A percentile compares a stretch with the other conserved stretches of the same genome.
phyloP scores from a whole-genome alignment of 2,113 vertebrate species.

The Cavia aperea region DNA sequence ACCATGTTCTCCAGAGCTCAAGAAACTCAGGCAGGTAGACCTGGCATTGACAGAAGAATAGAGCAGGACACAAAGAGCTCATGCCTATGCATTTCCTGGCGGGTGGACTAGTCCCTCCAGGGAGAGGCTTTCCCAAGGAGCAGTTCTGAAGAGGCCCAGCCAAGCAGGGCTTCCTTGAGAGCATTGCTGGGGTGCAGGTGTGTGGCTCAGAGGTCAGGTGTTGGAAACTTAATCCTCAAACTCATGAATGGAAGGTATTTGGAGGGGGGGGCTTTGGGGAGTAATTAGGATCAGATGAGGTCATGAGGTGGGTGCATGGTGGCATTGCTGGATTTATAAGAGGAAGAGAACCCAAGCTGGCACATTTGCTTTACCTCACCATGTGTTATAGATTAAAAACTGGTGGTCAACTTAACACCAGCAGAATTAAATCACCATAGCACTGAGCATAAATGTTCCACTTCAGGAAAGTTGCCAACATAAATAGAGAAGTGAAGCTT shows the following conservation, averaged over 20 bases:
- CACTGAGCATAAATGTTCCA: no score
- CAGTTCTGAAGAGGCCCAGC: fast-evolving
- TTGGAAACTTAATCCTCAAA: background rate
- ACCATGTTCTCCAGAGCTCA: background rate
- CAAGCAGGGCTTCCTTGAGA: fast-evolving
- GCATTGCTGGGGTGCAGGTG: no score
- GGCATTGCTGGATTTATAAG: background rate
- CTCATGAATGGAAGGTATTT: background rate
- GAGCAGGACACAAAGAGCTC: fast-evolving
- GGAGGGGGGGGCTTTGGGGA: no score
- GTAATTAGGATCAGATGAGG: background rate
- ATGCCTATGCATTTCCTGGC: no score
- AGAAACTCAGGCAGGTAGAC: background rate
- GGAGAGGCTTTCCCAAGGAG: fast-evolving
- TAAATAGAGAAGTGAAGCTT: no score
- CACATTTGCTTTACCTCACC: background rate
- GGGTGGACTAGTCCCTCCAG: background rate
- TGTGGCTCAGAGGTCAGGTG: no score
- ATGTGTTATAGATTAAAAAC: no score
- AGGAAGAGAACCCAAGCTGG: background rate
- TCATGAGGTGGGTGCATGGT: background rate
- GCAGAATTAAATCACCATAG: no score
- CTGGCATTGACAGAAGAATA: background rate
- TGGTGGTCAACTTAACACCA: no score
- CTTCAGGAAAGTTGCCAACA: no score